Evolutionary conservation across 2,888 invertebrate genomes (phyloP).

Genomic region (Entomobrya proxima): DNA sequence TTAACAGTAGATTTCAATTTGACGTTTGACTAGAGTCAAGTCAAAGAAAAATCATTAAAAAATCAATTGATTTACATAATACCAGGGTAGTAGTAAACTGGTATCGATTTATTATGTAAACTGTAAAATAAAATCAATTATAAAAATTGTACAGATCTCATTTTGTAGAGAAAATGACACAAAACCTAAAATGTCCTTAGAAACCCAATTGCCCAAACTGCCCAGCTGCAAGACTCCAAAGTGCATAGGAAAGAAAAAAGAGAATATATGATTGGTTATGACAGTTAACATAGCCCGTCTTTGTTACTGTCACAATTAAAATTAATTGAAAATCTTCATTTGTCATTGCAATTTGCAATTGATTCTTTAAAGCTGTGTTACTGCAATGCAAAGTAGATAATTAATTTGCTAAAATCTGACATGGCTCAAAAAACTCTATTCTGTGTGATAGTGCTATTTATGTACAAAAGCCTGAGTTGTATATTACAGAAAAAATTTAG

Average conservation of each 20-base stretch:
- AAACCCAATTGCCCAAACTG: background rate
- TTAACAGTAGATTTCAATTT: no score
- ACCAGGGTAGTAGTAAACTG: no score
- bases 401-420: no score
- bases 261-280: background rate
- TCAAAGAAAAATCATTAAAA: no score
- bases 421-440: background rate
- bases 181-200: background rate
- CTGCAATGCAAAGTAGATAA: background rate
- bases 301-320: background rate
- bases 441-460: background rate
- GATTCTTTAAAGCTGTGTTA: background rate
- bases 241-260: background rate
- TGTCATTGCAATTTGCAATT: background rate
- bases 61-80: no score
- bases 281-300: background rate
- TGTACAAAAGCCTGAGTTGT: background rate
- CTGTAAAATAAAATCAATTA: no score
- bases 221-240: slow-evolving; percentile 13
- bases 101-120: no score
- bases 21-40: no score
- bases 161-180: no score
- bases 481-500: background rate
- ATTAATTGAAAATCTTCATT: background rate
- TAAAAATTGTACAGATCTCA: no score